Base-by-base conservation (phyloP, 2,113 vertebrate genomes). In the Cathartes aura region DNA sequence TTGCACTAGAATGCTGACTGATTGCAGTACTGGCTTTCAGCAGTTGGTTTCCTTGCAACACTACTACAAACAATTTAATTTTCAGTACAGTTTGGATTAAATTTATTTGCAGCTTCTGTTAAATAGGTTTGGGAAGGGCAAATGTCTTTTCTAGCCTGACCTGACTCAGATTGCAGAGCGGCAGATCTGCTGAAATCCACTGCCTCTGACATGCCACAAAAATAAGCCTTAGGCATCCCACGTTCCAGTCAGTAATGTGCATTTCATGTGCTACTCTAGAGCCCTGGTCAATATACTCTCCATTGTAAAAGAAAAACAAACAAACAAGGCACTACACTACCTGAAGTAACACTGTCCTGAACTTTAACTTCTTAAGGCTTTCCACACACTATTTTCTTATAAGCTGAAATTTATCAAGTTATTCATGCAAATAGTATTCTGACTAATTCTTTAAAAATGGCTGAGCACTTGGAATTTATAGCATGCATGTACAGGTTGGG, bases 401-500 rank as follows among this genome's bases (percentile, higher is more conserved):
- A 64, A 68, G 55, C 29, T 63, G 23, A 58, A 56, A 89, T 86
- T 45, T 72, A 21, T 91, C 50, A 70, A 45, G 40, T 94, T 96
- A 88, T 95, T 97, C 93, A 97, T 97, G 89, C 64, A 97, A 80
- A 84, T 45, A 64, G 18, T 74, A 29, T 66, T 68, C 27, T 84
- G 68, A n/a, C 58, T 90, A 68, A 64, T 95, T 94, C 70, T 86
- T 86, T 73, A 58, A 84, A 95, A 94, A 66, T 45, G 34, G 16
- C 50, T 75, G 40, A 96, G 83, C 7, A 21, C 64, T 91, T 96
- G 55, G 62, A 87, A 76, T 92, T 93, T 82, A 58, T 53, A 94
- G 67, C 76, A 42, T 56, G 29, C 32, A 34, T 50, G n/a, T 82
- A 36, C 36, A 72, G 79, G 68, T 91, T 83, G 36, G 48, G 38